Evolutionary conservation across 2,113 vertebrate genomes (phyloP), one percentile per base, ranked within the genome.

Genomic region (Pangasianodon hypophthalmus): DNA sequence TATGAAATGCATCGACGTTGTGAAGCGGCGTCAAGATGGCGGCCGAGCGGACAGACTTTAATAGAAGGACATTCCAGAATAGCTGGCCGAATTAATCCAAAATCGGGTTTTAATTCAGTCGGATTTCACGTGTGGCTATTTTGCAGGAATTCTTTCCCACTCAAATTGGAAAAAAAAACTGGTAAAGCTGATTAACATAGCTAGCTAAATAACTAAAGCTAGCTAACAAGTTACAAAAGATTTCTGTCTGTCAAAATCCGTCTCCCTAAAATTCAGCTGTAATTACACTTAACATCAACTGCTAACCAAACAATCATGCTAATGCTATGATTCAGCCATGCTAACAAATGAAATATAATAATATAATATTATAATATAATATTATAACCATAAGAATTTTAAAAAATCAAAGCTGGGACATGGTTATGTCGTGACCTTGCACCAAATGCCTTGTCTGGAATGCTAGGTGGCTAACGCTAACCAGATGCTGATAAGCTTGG

Each of bases 341-440:
- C 44, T 50, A 18, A 16, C n/a, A 52, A 11, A 46, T 13, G 0
- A 80, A 50, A 29, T 26, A 46, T 11, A 0, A 10, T 32, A 19
- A 41, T 41, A 73, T 24, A 73, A 41, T 41, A 48, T 32, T 69
- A 14, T 67, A 11, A 13, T 4, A 10, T 14, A 69, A 69, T 14
- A 32, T 1, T 44, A 7, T 9, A 75, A 24, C 18, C 11, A 13
- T 73, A 41, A 21, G 32, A 71, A 32, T 69, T 14, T n/a, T 16
- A 7, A 44, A 1, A 9, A 44, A 75, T 44, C 37, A 75, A 52
- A 54, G 19, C 29, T 54, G n/a, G 18, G 16, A 32, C 50, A 0
- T 80, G 46, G 46, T 29, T 41, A 32, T 58, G 32, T 89, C 50
- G n/a, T 90, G 69, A 92, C 89, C 89, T 92, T 81, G 90, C 26